A percentile compares a stretch with the other conserved stretches of the same genome.
Evolutionary conservation across 2,888 invertebrate genomes (phyloP).

Genomic region (Choristoneura rosaceana): DNA sequence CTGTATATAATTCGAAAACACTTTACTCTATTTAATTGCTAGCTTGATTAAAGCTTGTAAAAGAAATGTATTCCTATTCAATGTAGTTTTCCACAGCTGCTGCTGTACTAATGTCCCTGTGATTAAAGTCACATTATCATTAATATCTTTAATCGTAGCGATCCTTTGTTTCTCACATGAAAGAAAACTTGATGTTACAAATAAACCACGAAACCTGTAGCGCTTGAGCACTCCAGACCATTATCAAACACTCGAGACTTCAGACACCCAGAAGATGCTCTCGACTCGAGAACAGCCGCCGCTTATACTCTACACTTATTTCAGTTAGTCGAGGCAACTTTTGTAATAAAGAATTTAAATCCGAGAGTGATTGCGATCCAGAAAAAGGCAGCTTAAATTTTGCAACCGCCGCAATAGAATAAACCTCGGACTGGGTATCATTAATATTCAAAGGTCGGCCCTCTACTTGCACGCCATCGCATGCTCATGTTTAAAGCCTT

Average conservation of each 20-base stretch:
- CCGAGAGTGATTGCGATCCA: neutral
- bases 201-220: slow-evolving; percentile 36
- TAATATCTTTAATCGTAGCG: neutral
- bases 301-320: slow-evolving; percentile 20
- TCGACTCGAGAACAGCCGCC: slow-evolving; percentile 23
- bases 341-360: slow-evolving; percentile 16
- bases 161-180: neutral
- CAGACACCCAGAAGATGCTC: slow-evolving; percentile 29
- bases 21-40: no score
- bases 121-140: neutral
- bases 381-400: slow-evolving; percentile 15
- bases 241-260: slow-evolving; percentile 36
- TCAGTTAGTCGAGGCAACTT: slow-evolving; percentile 21
- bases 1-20: no score
- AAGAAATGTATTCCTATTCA: neutral
- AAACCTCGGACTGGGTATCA: slow-evolving; percentile 43
- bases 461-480: slow-evolving; percentile 56
- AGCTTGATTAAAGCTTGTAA: no score
- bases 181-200: slow-evolving; percentile 10
- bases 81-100: neutral
- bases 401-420: slow-evolving; percentile 32
- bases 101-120: neutral
- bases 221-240: slow-evolving; percentile 32
- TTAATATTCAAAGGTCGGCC: slow-evolving; percentile 71
- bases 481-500: slow-evolving; percentile 46